phyloP scores from a whole-genome alignment of 2,888 invertebrate species.

The Hymenopus coronatus region DNA sequence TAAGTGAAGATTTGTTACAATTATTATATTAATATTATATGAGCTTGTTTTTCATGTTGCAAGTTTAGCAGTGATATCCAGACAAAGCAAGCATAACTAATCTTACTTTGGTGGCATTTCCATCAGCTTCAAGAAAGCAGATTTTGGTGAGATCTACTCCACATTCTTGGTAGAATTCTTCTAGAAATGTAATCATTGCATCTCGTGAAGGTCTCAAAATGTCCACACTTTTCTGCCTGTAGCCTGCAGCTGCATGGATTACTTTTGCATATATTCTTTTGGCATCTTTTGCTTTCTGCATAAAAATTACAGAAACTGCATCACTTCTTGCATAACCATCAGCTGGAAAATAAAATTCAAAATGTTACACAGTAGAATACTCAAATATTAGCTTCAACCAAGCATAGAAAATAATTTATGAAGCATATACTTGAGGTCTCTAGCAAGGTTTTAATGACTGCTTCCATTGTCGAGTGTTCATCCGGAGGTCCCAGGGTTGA shows the following conservation, averaged over 20 bases:
- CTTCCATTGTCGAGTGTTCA: too few species aligned
- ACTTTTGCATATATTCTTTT: conserved; percentile 65
- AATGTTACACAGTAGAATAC: background rate
- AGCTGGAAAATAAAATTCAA: conserved; percentile 36
- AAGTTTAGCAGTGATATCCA: too few species aligned
- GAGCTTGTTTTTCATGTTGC: too few species aligned
- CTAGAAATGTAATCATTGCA: conserved; percentile 40
- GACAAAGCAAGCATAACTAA: too few species aligned
- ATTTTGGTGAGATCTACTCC: conserved; percentile 66
- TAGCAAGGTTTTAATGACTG: background rate
- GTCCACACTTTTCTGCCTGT: conserved; percentile 66
- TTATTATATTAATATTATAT: too few species aligned
- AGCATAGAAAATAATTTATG: background rate
- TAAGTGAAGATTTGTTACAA: too few species aligned
- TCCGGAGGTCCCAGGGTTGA: too few species aligned
- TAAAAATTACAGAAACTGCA: conserved; percentile 47
- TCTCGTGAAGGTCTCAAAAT: conserved; percentile 39
- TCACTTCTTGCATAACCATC: conserved; percentile 52
- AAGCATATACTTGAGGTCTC: background rate
- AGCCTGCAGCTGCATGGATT: conserved; percentile 66
- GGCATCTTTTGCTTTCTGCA: conserved; percentile 55
- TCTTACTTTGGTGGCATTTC: conserved; percentile 55
- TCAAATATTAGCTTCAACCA: too few species aligned
- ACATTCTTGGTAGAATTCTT: conserved; percentile 56
- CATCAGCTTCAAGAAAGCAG: conserved; percentile 83